These are phyloP conservation scores for Dasysyrphus albostriatus DNA, from an alignment of 2,888 invertebrate species.

Conservation along the genomic window DNA sequence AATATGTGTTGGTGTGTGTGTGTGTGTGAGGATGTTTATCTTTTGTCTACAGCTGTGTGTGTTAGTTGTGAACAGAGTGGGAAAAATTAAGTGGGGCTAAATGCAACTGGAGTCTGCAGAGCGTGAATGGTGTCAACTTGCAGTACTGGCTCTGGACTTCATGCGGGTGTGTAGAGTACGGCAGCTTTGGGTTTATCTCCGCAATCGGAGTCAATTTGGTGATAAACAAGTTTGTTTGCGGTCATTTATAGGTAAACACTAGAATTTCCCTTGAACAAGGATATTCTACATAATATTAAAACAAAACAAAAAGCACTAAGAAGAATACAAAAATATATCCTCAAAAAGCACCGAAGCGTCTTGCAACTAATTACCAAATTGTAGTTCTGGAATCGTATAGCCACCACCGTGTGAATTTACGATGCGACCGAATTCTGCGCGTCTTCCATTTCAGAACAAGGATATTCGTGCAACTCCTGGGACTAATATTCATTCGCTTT, in stretches of 20 bases:
- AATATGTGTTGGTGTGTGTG: constrained; percentile 7
- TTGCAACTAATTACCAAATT: constrained; percentile 73
- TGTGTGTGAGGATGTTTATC: constrained; percentile 1
- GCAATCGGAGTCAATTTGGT: constrained; percentile 41
- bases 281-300: constrained; percentile 5
- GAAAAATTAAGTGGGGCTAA: constrained; percentile 54
- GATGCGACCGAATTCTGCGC: constrained; percentile 27
- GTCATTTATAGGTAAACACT: constrained; percentile 39
- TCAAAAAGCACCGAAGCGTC: constrained; percentile 50
- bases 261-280: not conserved
- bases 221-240: constrained; percentile 30
- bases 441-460: constrained; percentile 20
- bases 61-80: not conserved
- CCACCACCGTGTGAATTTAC: constrained; percentile 50
- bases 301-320: constrained; percentile 23
- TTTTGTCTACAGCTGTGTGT: not conserved
- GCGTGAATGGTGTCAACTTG: constrained; percentile 51
- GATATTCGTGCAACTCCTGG: constrained; percentile 43
- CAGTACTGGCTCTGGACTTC: not conserved
- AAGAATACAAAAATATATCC: not conserved
- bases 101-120: not conserved
- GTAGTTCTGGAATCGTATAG: constrained; percentile 52
- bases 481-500: constrained; percentile 72
- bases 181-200: constrained; percentile 19
- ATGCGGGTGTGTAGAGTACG: constrained; percentile 7